Conservation (phyloP, 2,797 vertebrate genomes). For the Vireo griseus region DNA sequence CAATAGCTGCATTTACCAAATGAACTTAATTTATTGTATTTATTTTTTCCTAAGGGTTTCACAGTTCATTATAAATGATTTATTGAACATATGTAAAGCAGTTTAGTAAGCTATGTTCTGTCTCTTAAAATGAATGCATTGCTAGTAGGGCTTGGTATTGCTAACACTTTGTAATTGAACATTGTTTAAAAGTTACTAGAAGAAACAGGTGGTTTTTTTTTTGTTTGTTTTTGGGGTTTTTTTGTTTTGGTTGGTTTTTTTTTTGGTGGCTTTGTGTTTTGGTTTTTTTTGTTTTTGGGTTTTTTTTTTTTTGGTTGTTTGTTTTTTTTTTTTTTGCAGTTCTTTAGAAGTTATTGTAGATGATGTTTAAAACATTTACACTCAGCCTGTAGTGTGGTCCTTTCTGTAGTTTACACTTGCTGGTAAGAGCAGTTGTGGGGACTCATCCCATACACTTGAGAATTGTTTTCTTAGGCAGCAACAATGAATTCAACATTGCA, state of each 20-base stretch:
- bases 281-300: not conserved
- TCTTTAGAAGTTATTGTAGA: not conserved
- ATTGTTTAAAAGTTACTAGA: not conserved
- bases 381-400: not conserved
- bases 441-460: not conserved
- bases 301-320: too few relatives aligned
- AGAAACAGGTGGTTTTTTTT: not conserved
- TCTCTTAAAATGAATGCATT: slow-evolving; percentile 14
- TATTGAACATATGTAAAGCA: slow-evolving; percentile 24
- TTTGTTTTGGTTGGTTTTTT: too few relatives aligned
- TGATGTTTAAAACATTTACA: not conserved
- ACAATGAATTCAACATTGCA: not conserved
- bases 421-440: not conserved
- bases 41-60: slow-evolving; percentile 30
- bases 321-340: not conserved
- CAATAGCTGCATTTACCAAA: slow-evolving; percentile 50
- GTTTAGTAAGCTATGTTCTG: slow-evolving; percentile 10
- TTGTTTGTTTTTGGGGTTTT: too few relatives aligned
- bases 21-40: slow-evolving; percentile 52
- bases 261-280: too few relatives aligned
- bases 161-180: not conserved
- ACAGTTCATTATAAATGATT: slow-evolving; percentile 52
- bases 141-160: not conserved
- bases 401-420: not conserved
- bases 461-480: not conserved